Evolutionary conservation across 2,888 invertebrate species (phyloP), one percentile per base, ranked within the genome.

Genomic region (Polyommatus iphigenia): DNA sequence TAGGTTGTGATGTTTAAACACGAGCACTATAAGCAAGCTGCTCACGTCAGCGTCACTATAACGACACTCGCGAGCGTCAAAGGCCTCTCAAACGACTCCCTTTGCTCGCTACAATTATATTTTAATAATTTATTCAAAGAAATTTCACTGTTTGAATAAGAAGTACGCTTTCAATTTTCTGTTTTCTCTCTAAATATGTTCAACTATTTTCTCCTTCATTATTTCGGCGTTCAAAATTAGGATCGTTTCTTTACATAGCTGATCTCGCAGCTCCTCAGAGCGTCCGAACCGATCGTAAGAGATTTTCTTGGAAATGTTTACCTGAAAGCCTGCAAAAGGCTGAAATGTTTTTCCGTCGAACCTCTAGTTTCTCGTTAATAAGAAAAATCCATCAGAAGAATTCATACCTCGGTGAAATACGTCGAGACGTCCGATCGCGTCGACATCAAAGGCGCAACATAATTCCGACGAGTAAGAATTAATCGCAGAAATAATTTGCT

Each of bases 41-140:
- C 8, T 24, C 24, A 29, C 18, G 13, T 1, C 15, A 67, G 67
- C 4, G 15, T 29, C 18, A 67, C 62, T 10, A 62, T 13, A 29
- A 67, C 4, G 4, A 67, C 67, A 15, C 67, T 67, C 29, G 32
- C 13, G 24, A 67, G 24, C 29, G 32, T 67, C 59, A 59, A 20
- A 20, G n/a, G 59, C 59, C 59, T n/a, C 20, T 20, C 67, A 67
- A 67, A 67, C 15, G 29, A 13, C 3, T 13, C 67, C 10, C 67
- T 67, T 32, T 67, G 29, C 67, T 62, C 32, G 67, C 67, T 67
- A 29, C 67, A 67, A 67, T 67, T 67, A 67, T 32, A 67, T 32
- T 67, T 67, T 67, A 67, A 67, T 67, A 18, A 67, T 32, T 67
- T 29, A 67, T 67, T 32, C 67, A 67, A 67, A 29, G 29, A 13